Base-by-base conservation (phyloP, 2,888 invertebrate genomes). In the Cacoxenus indagator region DNA sequence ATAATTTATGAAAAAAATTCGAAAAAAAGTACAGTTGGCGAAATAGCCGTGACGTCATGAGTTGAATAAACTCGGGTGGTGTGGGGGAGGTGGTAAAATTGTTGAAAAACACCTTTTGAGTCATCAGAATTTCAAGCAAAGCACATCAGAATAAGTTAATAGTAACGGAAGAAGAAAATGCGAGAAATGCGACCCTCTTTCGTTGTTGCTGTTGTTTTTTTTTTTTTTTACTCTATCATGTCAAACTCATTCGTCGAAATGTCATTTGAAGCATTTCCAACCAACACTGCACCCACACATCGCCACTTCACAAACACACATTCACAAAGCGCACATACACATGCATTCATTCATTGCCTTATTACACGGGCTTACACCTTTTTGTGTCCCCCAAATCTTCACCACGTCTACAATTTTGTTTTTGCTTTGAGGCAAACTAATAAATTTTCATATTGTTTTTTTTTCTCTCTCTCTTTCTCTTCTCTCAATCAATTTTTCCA, bases 11-110 rank as follows among this genome's bases (percentile, higher is more conserved):
- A 43, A 24, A 17, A 27, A 55, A 55, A 55, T 26, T 55, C 11
- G 14, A 55, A 55, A 55, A 55, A 68, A 70, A 70, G 84, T 84
- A 84, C 84, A 84, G 84, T 85, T 43, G 84, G 84, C n/a, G n/a
- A n/a, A n/a, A n/a, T n/a, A n/a, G n/a, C n/a, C n/a, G n/a, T n/a
- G n/a, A n/a, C n/a, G n/a, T n/a, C n/a, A 80, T 84, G 84, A 83
- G 85, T 84, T 85, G 81, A 84, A 84, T 84, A 83, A 75, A 74
- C 76, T 72, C n/a, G n/a, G n/a, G n/a, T n/a, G n/a, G n/a, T n/a
- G n/a, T 43, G 45, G n/a, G 14, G 43, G n/a, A 2, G 11, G 45
- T 43, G 2, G 59, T 59, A 31, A 59, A 59, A 31, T 59, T 19
- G 59, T 22, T 43, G 29, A 11, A 22, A 43, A 62, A 62, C 61